Percentiles rank a stretch among this genome's conserved stretches.
Conservation (phyloP, 2,888 invertebrate genomes). For the Polymixis flavicincta region DNA sequence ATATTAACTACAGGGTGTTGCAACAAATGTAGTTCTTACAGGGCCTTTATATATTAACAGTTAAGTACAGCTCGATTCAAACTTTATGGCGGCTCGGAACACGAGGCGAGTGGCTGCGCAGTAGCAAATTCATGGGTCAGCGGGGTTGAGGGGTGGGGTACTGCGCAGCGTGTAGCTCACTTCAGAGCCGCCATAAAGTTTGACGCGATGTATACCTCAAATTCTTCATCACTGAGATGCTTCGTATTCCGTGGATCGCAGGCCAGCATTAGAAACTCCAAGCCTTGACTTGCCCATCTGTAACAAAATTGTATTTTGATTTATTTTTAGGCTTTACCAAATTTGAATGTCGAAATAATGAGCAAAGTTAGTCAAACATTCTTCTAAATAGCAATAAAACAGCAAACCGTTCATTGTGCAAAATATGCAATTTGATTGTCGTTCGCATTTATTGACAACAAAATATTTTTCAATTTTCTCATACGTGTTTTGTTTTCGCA, state of each 20-base stretch:
- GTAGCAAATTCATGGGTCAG: no score
- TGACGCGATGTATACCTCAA: no score
- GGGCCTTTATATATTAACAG: neutral
- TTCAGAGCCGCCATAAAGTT: no score
- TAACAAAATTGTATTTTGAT: constrained; percentile 10
- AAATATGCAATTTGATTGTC: neutral
- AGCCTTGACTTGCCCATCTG: constrained; percentile 97
- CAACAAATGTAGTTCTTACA: neutral
- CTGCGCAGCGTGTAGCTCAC: no score
- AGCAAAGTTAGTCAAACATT: neutral
- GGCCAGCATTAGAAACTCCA: constrained; percentile 96
- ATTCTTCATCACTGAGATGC: constrained; percentile 94
- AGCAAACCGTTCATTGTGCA: neutral
- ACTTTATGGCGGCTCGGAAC: no score
- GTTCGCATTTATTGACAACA: neutral
- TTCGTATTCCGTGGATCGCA: constrained; percentile 96
- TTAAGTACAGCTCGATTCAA: no score
- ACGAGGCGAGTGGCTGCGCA: no score
- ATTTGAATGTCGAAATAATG: neutral
- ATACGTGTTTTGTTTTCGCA: neutral
- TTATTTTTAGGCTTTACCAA: neutral
- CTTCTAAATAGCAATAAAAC: neutral
- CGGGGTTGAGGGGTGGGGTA: no score
- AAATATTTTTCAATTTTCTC: neutral
- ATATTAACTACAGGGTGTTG: neutral